Evolutionary conservation across 2,888 invertebrate genomes (phyloP), one percentile per base, ranked within the genome.

Genomic region (Coleophora flavipennella): DNA sequence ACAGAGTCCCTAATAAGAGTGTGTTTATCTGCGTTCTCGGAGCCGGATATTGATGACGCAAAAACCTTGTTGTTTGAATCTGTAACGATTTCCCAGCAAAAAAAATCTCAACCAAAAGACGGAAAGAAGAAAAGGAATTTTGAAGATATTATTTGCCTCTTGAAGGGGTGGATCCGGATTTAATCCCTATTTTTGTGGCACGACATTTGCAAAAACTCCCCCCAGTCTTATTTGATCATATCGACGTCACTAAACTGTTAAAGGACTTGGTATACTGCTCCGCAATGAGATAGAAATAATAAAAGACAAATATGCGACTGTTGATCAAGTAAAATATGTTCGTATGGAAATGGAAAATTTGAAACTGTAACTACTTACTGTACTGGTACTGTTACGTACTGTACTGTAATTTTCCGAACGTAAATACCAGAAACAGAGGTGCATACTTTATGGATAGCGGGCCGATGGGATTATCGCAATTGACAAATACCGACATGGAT

Each of bases 221-320:
- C 2, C 49, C 49, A 1, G 42, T 46, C 8, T 31, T 39, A n/a
- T 47, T 50, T 34, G 50, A 50, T 29, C 44, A 48, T 33, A 35
- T 48, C 3, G 48, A 50, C 26, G 41, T 33, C 8, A 43, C 42
- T 10, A 38, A 38, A 31, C 38, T 41, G 25, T 36, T 43, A 11
- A 44, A 42, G 36, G 45, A 43, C 25, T 36, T 45, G n/a, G n/a
- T 13, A 35, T 43, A 6, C 39, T 20, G n/a, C 27, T 44, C 35
- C 31, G 35, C 27, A 28, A 36, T 32, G 42, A 45, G 6, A 20
- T 47, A 4, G 13, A 42, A 2, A 9, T 13, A 10, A 34, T 49
- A 6, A 40, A 38, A 8, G 33, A 46, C 8, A 32, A 39, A 2
- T 47, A 40, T 31, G 38, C 38, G 2, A 40, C 44, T 10, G 39